Evolutionary conservation across 2,797 vertebrate genomes (phyloP), one percentile per base, ranked within the genome.

Genomic region (Xenops minutus): DNA sequence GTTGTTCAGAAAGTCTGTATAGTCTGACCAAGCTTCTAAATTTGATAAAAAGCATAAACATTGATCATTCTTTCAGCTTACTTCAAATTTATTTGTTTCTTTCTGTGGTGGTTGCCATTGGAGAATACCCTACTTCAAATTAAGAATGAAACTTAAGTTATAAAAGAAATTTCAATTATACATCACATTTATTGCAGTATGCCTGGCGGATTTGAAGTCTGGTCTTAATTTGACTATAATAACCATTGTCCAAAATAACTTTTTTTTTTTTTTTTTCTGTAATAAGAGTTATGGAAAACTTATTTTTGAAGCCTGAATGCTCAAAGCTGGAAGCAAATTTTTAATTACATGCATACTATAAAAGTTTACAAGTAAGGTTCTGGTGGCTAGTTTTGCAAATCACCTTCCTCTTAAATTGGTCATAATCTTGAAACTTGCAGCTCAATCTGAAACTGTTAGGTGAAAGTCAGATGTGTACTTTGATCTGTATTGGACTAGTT

Each of bases 291-390:
- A 15, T 80, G 63, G n/a, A 86, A 92, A 95, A 46, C 37, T 32
- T 29, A 51, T 85, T 87, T 93, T 75, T 85, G 29, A 91, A 83
- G 78, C 66, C 41, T 75, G 79, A 89, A 48, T 63, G 39, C 52
- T 93, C 78, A 88, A 91, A 92, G 56, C 39, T 85, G 41, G 44
- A 95, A 89, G 61, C n/a, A 85, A 89, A 61, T 85, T 83, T 92
- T 94, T 85, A 87, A 93, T 95, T 88, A 74, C 34, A 32, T 37
- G n/a, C 21, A 36, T 9, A 36, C 52, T 75, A 61, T 89, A 83
- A 79, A 94, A 92, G 27, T 74, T 86, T 84, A 68, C 52, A 95
- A 64, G 32, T 36, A 61, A 56, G 67, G 24, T 80, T 92, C 84
- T 85, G 49, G 62, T 85, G 87, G 39, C 54, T 95, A 72, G 58